These are phyloP conservation scores for Psittacula cyanocephala DNA, from an alignment of 2,113 vertebrate genomes.

Conservation along the genomic window DNA sequence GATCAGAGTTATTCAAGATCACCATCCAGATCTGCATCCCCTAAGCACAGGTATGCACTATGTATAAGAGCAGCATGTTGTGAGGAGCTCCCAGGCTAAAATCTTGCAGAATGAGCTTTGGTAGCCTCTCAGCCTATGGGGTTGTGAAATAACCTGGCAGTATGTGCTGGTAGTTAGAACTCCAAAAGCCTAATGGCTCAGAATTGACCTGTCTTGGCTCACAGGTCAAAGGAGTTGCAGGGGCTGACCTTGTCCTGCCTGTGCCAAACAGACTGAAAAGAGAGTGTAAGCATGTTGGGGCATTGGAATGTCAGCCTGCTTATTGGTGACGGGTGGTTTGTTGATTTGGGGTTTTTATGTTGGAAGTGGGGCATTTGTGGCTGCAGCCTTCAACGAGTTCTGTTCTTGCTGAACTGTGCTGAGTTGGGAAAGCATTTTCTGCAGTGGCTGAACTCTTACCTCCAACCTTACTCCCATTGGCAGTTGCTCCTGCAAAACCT, in stretches of 20 bases:
- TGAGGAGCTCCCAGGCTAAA: neutral
- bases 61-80: neutral
- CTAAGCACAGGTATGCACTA: conserved; percentile 70
- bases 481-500: neutral
- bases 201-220: neutral
- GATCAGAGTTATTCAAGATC: conserved; percentile 81
- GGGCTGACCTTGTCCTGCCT: neutral
- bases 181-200: neutral
- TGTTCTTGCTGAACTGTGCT: neutral
- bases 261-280: neutral
- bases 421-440: neutral
- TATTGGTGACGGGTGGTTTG: neutral
- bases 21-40: conserved; percentile 72
- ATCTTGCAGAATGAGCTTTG: neutral
- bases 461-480: neutral
- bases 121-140: fast-evolving
- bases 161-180: fast-evolving
- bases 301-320: neutral
- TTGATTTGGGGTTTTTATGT: neutral
- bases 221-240: neutral
- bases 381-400: neutral
- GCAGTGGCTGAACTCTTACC: neutral
- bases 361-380: neutral
- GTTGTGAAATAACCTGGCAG: neutral
- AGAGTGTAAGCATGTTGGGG: neutral